Evolutionary conservation across 1,140 invertebrate genomes (phyloP), one percentile per base, ranked within the genome.

Genomic region (Drosophila sp.): DNA sequence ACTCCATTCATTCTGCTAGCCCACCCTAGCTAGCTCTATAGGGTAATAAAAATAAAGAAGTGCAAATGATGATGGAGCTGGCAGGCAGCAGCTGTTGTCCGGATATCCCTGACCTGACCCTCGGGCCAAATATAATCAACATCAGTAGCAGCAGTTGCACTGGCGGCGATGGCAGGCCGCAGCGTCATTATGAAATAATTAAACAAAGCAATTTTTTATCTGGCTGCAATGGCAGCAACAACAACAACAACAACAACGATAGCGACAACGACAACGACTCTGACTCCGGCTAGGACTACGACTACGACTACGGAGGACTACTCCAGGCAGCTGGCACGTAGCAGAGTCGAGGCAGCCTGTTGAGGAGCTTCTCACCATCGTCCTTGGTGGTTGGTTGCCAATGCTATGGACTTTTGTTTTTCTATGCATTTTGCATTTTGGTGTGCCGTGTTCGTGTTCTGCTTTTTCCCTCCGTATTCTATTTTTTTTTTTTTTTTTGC

Each of bases 101-200:
- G 83, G 83, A 86, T 79, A 77, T 83, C 72, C 83, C 73, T 76
- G 83, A 86, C 83, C 73, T 76, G 83, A 86, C 83, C 83, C 83
- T 66, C 69, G 76, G 83, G 83, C 83, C 70, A 86, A 87, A 86
- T 86, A 86, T 86, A 86, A 86, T 86, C 83, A 86, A 86, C 83
- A 64, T 61, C 70, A 63, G 66, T 33, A 32, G 23, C 41, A 60
- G 50, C 71, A 60, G 55, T 50, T 23, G 50, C 65, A 72, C 44
- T 10, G 40, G 57, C 58, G 62, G 54, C 70, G 56, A 68, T 57
- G 67, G 67, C 66, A 74, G 71, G 71, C 77, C 76, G 84, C 85
- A 87, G 79, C 80, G 83, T 86, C 83, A 86, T 86, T 86, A 87
- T 86, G 83, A 86, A 87, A 87, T 86, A 87, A 86, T 86, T 86